phyloP scores from a whole-genome alignment of 92 coral and sea anemone species.

The Epizoanthus scotinus region DNA sequence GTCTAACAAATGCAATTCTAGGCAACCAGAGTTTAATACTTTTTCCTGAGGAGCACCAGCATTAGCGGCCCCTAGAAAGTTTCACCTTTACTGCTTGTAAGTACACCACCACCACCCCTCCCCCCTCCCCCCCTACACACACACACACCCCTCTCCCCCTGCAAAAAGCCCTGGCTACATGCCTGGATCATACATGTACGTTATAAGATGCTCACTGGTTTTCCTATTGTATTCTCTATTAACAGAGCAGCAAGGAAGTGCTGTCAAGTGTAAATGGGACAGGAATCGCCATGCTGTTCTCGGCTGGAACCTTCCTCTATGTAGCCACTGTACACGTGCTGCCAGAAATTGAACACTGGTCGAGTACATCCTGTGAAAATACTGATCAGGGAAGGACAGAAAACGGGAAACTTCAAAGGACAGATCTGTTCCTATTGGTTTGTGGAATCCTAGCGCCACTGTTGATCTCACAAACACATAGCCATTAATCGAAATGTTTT shows the following conservation, averaged over 20 bases:
- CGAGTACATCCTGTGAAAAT: slow-evolving; percentile 51
- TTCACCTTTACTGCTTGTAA: too few relatives aligned
- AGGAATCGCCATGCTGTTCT: slow-evolving; percentile 97
- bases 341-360: slow-evolving; percentile 74
- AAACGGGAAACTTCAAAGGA: slow-evolving; percentile 64
- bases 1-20: too few relatives aligned
- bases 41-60: too few relatives aligned
- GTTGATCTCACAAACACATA: slow-evolving; percentile 90
- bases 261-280: slow-evolving; percentile 96
- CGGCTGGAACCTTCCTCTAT: slow-evolving; percentile 97
- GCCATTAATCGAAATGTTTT: slow-evolving; percentile 47
- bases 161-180: too few relatives aligned
- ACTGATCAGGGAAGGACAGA: slow-evolving; percentile 51
- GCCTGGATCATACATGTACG: too few relatives aligned
- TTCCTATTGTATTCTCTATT: slow-evolving; percentile 3
- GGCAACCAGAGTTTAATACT: too few relatives aligned
- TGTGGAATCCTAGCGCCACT: slow-evolving; percentile 89
- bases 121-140: too few relatives aligned
- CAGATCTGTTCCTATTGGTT: slow-evolving; percentile 81
- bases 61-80: too few relatives aligned
- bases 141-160: too few relatives aligned
- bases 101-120: too few relatives aligned
- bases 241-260: slow-evolving; percentile 85
- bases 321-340: slow-evolving; percentile 98
- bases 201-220: not conserved